Evolutionary conservation across 2,888 invertebrate species (phyloP).

Genomic region (Polyommatus iphigenia): DNA sequence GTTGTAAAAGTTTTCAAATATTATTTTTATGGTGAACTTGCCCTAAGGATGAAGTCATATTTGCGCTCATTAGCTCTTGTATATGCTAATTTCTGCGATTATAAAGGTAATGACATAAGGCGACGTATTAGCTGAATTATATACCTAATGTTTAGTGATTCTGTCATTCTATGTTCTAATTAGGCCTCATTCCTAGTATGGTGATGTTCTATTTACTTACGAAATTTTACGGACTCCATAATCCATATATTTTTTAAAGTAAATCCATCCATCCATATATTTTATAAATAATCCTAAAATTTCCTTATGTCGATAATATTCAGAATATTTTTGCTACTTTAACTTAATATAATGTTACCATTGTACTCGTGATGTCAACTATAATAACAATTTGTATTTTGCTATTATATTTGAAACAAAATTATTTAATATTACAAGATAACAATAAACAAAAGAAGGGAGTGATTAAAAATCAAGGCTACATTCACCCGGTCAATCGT

Average conservation of each 20-base stretch:
- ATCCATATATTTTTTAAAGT: too few species aligned
- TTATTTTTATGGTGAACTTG: neutral
- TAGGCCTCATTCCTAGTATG: neutral
- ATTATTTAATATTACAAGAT: neutral
- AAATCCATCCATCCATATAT: too few species aligned
- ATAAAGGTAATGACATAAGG: neutral
- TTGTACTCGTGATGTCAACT: neutral
- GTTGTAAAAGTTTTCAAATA: neutral
- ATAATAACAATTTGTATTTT: neutral
- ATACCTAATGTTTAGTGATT: neutral
- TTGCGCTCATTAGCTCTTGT: slow-evolving; percentile 8
- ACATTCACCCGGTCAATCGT: neutral
- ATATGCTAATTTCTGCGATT: slow-evolving; percentile 5
- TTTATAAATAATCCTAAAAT: too few species aligned
- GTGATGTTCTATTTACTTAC: neutral
- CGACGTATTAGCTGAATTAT: neutral
- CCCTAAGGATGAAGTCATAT: slow-evolving; percentile 3
- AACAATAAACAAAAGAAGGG: slow-evolving; percentile 4
- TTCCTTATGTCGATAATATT: too few species aligned
- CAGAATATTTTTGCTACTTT: too few species aligned
- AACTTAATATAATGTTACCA: too few species aligned
- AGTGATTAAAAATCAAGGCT: neutral
- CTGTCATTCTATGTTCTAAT: neutral
- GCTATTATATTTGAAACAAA: neutral
- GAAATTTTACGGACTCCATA: too few species aligned